Base-by-base conservation (phyloP, 2,888 invertebrate species). In the Nasonia oneida region DNA sequence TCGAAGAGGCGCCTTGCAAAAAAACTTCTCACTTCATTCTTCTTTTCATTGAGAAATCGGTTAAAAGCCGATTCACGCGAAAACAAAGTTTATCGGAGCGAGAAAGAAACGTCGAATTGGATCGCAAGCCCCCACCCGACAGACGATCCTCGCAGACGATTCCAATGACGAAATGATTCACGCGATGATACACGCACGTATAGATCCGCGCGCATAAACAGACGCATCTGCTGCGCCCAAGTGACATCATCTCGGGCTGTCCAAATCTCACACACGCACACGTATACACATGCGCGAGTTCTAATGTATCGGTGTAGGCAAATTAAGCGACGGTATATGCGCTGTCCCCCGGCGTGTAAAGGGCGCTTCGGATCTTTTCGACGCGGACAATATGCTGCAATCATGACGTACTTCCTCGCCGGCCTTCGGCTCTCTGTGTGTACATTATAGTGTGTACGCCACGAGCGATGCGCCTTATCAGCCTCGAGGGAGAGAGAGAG, bases 101-200 rank as follows among this genome's bases (percentile, higher is more conserved):
- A 67, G 10, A 12, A 67, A 67, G 67, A 15, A n/a, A 15, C 15
- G 18, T 15, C n/a, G 57, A 15, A n/a, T 18, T 15, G 57, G 57
- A 57, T 57, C 18, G 29, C 29, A 57, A 57, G 57, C 15, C n/a
- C n/a, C 18, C 15, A 57, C 47, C 12, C 23, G 23, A 23, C 23
- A 23, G 23, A 23, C 23, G 23, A 23, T 67, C 57, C 61, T 6
- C 23, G 71, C 8, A 80, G 67, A 50, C 50, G n/a, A 53, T n/a
- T 14, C 57, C 80, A 81, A 64, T 78, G 53, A 64, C 70, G 67
- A 74, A 79, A 84, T 67, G 79, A 79, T 79, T 74, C 74, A 64
- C 47, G 8, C 74, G 74, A 74, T 78, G 70, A 76, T 70, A 42
- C 79, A 64, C 47, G 18, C 74, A 23, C 18, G 29, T 61, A 81